Percentiles rank a stretch among this genome's conserved stretches.
phyloP scores from a whole-genome alignment of 2,797 vertebrate species.

The Momotus momota region DNA sequence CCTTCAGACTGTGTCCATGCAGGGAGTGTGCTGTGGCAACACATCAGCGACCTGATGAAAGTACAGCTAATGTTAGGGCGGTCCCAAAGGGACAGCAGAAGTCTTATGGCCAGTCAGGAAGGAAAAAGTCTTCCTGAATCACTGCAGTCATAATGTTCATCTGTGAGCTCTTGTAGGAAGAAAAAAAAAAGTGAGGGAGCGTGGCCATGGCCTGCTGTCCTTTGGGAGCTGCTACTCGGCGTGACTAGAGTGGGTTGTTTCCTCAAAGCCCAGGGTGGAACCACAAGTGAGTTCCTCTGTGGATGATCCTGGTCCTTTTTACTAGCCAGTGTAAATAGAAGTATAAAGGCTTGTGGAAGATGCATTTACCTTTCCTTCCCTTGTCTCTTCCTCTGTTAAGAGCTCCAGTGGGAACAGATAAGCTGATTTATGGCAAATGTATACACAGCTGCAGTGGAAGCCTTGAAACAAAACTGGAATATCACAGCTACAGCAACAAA shows the following conservation, averaged over 20 bases:
- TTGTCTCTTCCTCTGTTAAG: slow-evolving; percentile 2
- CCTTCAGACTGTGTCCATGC: neutral
- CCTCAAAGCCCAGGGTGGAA: neutral
- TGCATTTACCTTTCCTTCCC: slow-evolving; percentile 2
- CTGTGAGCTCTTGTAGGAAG: too few relatives aligned
- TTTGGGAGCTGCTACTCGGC: neutral
- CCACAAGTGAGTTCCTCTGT: neutral
- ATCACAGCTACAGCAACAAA: neutral
- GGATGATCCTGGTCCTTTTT: neutral
- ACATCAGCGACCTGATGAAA: neutral
- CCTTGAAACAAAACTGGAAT: slow-evolving; percentile 42
- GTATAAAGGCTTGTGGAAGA: neutral
- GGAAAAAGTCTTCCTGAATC: neutral
- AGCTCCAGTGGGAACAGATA: slow-evolving; percentile 23
- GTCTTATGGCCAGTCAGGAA: neutral
- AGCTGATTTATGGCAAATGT: slow-evolving; percentile 41
- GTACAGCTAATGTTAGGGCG: neutral
- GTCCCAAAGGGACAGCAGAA: neutral
- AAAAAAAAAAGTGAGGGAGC: neutral
- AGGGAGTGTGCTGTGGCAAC: neutral
- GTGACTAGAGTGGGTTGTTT: neutral
- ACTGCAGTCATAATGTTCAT: neutral
- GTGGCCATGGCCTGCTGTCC: neutral
- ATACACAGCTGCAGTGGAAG: slow-evolving; percentile 45
- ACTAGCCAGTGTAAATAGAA: neutral